Evolutionary conservation across 2,113 vertebrate genomes (phyloP).

Genomic region (Cervus canadensis): DNA sequence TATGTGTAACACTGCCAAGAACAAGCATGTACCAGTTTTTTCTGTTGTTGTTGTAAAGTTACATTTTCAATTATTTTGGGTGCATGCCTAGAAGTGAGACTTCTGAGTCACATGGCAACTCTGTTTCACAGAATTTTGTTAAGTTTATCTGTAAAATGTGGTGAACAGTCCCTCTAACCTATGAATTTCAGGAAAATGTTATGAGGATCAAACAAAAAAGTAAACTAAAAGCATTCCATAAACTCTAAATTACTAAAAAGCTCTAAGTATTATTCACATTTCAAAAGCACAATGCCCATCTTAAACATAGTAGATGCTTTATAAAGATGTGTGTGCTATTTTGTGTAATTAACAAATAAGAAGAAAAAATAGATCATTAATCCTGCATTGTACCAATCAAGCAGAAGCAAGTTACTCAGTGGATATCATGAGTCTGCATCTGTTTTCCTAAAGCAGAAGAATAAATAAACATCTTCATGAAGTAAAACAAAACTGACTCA

Average conservation of each 20-base stretch:
- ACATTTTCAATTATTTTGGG: not conserved
- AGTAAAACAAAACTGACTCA: slow-evolving; percentile 39
- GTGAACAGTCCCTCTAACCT: not conserved
- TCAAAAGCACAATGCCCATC: slow-evolving; percentile 3
- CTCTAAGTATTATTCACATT: not conserved
- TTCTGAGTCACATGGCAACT: not conserved
- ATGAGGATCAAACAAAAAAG: not conserved
- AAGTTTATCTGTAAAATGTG: not conserved
- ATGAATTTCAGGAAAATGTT: not conserved
- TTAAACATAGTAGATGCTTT: not conserved
- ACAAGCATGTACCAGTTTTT: not conserved
- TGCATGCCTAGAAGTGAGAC: not conserved
- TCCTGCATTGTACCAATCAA: not conserved
- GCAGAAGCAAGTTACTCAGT: not conserved
- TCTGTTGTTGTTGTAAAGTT: not conserved
- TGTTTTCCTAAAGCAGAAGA: slow-evolving; percentile 41
- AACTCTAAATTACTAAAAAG: not conserved
- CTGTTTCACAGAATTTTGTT: not conserved
- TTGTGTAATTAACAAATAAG: not conserved
- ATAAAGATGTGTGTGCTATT: not conserved
- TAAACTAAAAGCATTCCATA: not conserved
- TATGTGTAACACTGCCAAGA: not conserved
- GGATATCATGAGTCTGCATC: not conserved
- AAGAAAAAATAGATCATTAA: not conserved
- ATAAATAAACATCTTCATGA: slow-evolving; percentile 34